A percentile compares a stretch with the other conserved stretches of the same genome.
Conservation (phyloP, 2,888 invertebrate species). For the Willowsia nigromaculata region DNA sequence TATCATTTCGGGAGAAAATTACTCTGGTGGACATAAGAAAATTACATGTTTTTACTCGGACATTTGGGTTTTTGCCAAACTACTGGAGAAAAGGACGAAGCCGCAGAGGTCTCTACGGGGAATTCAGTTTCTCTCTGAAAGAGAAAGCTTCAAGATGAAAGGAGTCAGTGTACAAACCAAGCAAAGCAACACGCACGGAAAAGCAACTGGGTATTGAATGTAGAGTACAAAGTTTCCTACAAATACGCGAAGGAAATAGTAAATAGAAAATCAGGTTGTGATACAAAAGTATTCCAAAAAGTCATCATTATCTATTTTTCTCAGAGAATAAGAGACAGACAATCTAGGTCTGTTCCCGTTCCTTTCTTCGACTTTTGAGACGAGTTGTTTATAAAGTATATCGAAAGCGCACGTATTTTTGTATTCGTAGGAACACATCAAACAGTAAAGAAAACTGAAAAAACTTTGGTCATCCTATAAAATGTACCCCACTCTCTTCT, state of each 20-base stretch:
- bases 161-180: conserved; percentile 48
- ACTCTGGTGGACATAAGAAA: conserved; percentile 37
- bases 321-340: neutral
- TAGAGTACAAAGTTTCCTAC: conserved; percentile 44
- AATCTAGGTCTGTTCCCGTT: neutral
- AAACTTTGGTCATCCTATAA: conserved; percentile 35
- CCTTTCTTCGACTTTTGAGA: neutral
- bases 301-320: conserved; percentile 56
- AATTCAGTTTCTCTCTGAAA: neutral
- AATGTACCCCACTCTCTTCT: neutral
- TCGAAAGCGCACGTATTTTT: conserved; percentile 36
- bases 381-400: conserved; percentile 23
- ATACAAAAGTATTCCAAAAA: conserved; percentile 55
- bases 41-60: conserved; percentile 59
- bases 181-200: conserved; percentile 45
- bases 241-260: conserved; percentile 59
- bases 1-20: conserved; percentile 5
- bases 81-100: conserved; percentile 18
- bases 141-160: conserved; percentile 47
- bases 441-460: neutral
- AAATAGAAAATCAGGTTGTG: conserved; percentile 64
- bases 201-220: conserved; percentile 42
- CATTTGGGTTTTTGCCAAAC: conserved; percentile 39
- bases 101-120: conserved; percentile 36
- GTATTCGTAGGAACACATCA: conserved; percentile 53